Base-by-base conservation (phyloP, 2,888 invertebrate species). In the Anarsia innoxiella region DNA sequence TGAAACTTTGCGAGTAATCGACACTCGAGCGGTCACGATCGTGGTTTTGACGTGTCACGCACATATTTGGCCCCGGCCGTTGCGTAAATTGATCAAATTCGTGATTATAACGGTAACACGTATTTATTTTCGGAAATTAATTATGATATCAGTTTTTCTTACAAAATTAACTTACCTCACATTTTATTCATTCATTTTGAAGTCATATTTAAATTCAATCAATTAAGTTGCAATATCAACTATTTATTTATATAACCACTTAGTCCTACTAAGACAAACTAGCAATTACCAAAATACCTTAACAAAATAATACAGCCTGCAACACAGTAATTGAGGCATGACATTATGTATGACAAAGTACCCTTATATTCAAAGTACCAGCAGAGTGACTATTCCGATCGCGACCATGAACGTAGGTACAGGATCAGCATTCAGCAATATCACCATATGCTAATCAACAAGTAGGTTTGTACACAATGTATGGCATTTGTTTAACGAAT, bases 21-120 rank as follows among this genome's bases (percentile, higher is more conserved):
- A 54, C 53, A 56, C 48, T 47, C 41, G 54, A 66, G 61, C 60
- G 63, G 63, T 66, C 72, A 72, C 71, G 72, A 70, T 53, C 53
- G 51, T 44, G 49, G 56, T 57, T 50, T 56, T 51, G 51, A 47
- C 51, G 40, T 56, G 57, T 50, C 55, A 51, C 51, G 57, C 49
- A 43, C 51, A 46, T 42, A 58, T 62, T 53, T 54, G 12, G 27
- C 31, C 3, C 33, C 44, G 66, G 56, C 8, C 61, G 48, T 59
- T 70, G 61, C 59, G 62, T 51, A 64, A 69, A 64, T 55, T 62
- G 60, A 59, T 66, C 59, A 48, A 59, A 60, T 58, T 55, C 45
- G 43, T 49, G 63, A 60, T 41, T 59, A 54, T 62, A 66, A 57
- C 64, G 52, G 64, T 59, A 54, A 60, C 66, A 53, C 41, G 43